Conservation (phyloP, 2,113 vertebrate genomes). For the Otocyon megalotis region DNA sequence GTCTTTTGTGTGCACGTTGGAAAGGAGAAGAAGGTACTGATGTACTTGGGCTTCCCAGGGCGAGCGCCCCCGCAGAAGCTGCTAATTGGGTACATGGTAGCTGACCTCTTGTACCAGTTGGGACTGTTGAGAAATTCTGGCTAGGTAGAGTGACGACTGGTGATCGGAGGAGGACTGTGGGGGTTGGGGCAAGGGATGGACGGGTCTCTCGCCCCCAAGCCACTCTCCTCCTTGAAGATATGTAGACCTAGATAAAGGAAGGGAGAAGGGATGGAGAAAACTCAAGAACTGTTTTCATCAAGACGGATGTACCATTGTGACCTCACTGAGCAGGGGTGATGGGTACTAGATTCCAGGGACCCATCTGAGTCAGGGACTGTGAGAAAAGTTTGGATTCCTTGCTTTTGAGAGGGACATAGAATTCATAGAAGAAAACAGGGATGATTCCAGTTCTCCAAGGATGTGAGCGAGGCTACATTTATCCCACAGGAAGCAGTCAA, state of each 20-base stretch:
- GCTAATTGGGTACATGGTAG: not conserved
- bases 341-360: not conserved
- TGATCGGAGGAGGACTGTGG: not conserved
- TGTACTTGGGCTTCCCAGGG: not conserved
- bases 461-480: not conserved
- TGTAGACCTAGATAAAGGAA: not conserved
- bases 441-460: not conserved
- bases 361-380: not conserved
- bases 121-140: not conserved
- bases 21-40: not conserved
- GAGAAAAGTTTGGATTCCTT: not conserved
- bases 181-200: no score
- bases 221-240: not conserved
- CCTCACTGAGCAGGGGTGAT: no score
- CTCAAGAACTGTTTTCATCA: not conserved
- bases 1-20: not conserved
- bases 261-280: not conserved
- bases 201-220: not conserved
- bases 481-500: not conserved
- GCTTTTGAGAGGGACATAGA: not conserved
- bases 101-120: not conserved
- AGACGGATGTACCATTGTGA: not conserved
- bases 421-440: not conserved
- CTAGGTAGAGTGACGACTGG: not conserved
- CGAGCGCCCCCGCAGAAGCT: not conserved